Percentiles rank a stretch among this genome's conserved stretches.
Conservation (phyloP, 2,113 vertebrate species). For the Mustela nigripes region DNA sequence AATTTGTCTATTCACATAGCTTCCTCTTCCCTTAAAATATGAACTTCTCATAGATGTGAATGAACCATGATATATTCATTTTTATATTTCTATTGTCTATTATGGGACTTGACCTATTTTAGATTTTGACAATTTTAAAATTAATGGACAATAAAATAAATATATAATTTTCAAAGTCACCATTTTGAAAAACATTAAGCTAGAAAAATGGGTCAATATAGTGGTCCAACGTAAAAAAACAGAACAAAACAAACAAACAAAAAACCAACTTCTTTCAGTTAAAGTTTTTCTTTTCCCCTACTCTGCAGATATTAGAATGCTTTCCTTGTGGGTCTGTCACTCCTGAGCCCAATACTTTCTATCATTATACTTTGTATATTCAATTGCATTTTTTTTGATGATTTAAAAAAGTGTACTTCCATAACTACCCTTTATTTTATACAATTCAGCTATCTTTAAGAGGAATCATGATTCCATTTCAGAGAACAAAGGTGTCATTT, state of each 20-base stretch:
- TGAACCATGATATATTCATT: background rate
- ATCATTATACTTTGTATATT: background rate
- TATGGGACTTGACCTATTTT: background rate
- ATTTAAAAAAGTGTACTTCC: background rate
- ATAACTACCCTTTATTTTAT: background rate
- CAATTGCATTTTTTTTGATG: background rate
- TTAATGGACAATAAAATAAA: slow-evolving; percentile 2
- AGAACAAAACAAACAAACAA: background rate
- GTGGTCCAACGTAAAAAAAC: background rate
- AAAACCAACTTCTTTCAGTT: background rate
- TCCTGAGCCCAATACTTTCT: background rate
- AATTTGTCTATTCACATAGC: background rate
- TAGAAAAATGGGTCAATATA: background rate
- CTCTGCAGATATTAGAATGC: background rate
- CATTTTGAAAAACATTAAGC: background rate
- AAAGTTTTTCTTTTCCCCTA: background rate
- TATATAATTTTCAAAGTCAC: background rate
- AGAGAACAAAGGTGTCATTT: background rate
- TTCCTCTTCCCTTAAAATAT: background rate
- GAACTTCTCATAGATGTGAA: background rate
- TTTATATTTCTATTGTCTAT: background rate
- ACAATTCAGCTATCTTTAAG: slow-evolving; percentile 29
- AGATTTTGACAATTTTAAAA: background rate
- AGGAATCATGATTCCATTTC: background rate
- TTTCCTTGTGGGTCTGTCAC: background rate